Evolutionary conservation across 2,888 invertebrate species (phyloP), one percentile per base, ranked within the genome.

Genomic region (Coecobrya sp.): DNA sequence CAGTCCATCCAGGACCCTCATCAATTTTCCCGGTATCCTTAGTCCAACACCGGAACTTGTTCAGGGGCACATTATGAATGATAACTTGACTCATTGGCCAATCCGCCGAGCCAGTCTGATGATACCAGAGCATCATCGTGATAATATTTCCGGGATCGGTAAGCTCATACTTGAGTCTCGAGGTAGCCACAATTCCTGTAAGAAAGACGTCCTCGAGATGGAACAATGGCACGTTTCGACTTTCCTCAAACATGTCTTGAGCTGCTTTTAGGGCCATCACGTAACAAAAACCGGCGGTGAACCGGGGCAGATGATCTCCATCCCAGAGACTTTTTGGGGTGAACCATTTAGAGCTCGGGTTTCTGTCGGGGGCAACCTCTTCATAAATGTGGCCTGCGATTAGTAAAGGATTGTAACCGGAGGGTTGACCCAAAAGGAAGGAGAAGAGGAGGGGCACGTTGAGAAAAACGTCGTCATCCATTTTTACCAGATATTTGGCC

Each of bases 141-240:
- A 68, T 36, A 27, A 89, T 89, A 22, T 52, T 52, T 0, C 81
- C 88, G 11, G 79, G 25, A 27, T 89, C 79, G 36, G 25, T 81
- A 25, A 89, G 45, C 65, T 92, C 92, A 19, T 59, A 36, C 27
- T 93, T 88, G 10, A 95, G 81, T 11, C 52, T 84, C 4, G 90
- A 16, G 25, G 85, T 87, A 1, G 92, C 94, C 0, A 95, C 92
- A 8, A 95, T 93, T n/a, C 95, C 95, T n/a, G 95, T 95, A 11
- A 95, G 92, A 91, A 95, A 95, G 10, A 95, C 95, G 86, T 95
- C 95, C 93, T 95, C 95, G 90, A 95, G 86, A 84, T 95, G 95
- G 85, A 95, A 95, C 22, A 95, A 94, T 3, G 95, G 95, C 2
- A 94, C 94, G 22, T 88, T 79, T 7, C 95, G 42, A 45, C 95